These are phyloP conservation scores for Ferrisia virgata DNA, from an alignment of 2,888 invertebrate species.

Conservation along the genomic window DNA sequence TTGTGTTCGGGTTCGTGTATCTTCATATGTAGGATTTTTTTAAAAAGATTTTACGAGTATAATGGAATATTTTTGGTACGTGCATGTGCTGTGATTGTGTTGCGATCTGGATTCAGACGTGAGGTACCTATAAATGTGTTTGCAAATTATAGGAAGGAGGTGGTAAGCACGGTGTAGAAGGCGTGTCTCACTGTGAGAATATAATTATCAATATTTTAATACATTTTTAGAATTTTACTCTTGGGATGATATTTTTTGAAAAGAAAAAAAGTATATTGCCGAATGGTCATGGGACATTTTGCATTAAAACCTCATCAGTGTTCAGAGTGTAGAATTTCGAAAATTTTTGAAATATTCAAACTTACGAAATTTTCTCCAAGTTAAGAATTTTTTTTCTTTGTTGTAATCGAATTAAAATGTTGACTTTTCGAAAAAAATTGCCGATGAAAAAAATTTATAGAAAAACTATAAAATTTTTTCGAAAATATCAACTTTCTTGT, in stretches of 20 bases:
- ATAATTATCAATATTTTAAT: neutral
- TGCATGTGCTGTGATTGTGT: neutral
- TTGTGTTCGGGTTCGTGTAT: too few relatives aligned
- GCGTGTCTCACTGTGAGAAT: neutral
- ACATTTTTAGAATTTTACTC: neutral
- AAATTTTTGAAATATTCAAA: too few relatives aligned
- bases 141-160: neutral
- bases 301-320: too few relatives aligned
- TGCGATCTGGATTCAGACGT: neutral
- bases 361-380: too few relatives aligned
- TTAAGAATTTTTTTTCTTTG: too few relatives aligned
- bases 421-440: too few relatives aligned
- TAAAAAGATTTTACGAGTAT: neutral
- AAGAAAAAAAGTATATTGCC: neutral
- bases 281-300: neutral
- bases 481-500: too few relatives aligned
- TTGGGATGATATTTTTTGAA: neutral
- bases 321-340: too few relatives aligned
- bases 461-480: too few relatives aligned
- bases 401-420: too few relatives aligned
- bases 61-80: neutral
- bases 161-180: neutral
- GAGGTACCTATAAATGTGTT: neutral
- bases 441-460: too few relatives aligned
- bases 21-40: too few relatives aligned